Evolutionary conservation across 1,140 invertebrate genomes (phyloP).

Genomic region (Penaeus chinensis): DNA sequence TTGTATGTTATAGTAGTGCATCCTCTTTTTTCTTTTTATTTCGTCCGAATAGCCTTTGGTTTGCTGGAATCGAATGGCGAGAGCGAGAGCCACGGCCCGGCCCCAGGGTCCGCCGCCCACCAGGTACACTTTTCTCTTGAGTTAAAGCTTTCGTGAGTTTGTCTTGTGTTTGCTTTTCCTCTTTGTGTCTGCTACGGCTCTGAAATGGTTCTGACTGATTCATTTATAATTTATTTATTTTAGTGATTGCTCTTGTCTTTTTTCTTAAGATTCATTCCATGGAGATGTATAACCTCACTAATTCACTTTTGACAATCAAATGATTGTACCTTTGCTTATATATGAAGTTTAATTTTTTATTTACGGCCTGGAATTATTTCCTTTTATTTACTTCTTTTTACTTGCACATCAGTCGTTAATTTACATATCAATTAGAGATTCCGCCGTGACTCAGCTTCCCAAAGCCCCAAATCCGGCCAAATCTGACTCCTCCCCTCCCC

Average conservation of each 20-base stretch:
- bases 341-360: too few species aligned
- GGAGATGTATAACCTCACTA: too few species aligned
- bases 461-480: neutral
- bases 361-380: too few species aligned
- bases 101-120: neutral
- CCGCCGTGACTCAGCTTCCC: neutral
- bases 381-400: neutral
- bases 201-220: too few species aligned
- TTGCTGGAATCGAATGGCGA: neutral
- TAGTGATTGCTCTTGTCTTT: too few species aligned
- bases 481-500: neutral
- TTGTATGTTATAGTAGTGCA: neutral
- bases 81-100: neutral
- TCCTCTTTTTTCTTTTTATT: neutral
- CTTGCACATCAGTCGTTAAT: neutral
- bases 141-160: neutral
- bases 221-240: too few species aligned
- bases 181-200: too few species aligned
- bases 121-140: neutral
- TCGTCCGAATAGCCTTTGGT: neutral
- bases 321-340: too few species aligned
- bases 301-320: too few species aligned
- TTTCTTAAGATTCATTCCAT: too few species aligned
- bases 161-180: neutral
- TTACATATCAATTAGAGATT: neutral